A percentile compares a stretch with the other conserved stretches of the same genome.
These are phyloP conservation scores for Avahi laniger DNA, from an alignment of 2,797 vertebrate genomes.

Conservation along the genomic window DNA sequence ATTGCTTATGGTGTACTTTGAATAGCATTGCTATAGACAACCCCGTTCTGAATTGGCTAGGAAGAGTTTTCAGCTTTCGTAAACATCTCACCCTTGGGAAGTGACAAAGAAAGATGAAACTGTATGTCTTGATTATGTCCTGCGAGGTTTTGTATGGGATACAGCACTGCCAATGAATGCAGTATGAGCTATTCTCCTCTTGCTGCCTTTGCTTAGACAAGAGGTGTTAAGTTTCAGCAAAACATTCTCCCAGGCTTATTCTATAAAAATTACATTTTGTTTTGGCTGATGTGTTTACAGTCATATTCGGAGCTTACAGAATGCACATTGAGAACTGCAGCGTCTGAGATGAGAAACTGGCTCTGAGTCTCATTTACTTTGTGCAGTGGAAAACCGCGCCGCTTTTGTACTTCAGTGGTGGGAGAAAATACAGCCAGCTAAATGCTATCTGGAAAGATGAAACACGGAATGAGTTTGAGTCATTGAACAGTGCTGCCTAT, in stretches of 20 bases:
- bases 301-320: conserved; percentile 17
- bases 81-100: not conserved
- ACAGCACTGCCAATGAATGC: not conserved
- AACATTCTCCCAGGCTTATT: not conserved
- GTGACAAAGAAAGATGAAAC: not conserved
- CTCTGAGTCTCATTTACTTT: conserved; percentile 48
- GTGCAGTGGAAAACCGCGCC: conserved; percentile 26
- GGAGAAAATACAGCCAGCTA: conserved; percentile 30
- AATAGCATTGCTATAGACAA: not conserved
- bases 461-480: not conserved
- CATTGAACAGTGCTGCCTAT: not conserved
- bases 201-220: not conserved
- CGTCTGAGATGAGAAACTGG: conserved; percentile 53
- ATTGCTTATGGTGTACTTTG: not conserved
- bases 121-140: not conserved
- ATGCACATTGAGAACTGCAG: conserved; percentile 3
- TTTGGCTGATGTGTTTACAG: conserved; percentile 32
- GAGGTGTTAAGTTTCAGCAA: not conserved
- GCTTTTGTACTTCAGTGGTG: conserved; percentile 40
- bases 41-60: not conserved
- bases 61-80: not conserved
- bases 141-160: not conserved
- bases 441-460: not conserved
- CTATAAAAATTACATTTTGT: conserved; percentile 20
- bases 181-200: not conserved